Percentiles rank a stretch among this genome's conserved stretches.
These are phyloP conservation scores for Drosophila micromelanica DNA, from an alignment of 1,140 invertebrate species.

Conservation along the genomic window DNA sequence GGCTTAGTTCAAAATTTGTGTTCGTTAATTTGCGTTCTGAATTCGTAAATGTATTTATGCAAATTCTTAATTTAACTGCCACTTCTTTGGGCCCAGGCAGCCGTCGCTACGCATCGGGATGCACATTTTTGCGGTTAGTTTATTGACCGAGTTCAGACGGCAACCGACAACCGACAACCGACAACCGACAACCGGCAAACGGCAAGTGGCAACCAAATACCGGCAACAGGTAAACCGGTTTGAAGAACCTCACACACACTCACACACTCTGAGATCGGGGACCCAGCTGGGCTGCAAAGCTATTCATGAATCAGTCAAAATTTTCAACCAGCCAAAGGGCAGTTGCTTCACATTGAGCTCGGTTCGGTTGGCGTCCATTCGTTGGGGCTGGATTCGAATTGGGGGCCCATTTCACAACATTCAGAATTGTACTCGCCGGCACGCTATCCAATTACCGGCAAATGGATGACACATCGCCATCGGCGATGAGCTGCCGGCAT, in stretches of 20 bases:
- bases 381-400: too few relatives aligned
- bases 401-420: conserved; percentile 61
- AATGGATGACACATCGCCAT: conserved; percentile 64
- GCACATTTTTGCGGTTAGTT: conserved; percentile 71
- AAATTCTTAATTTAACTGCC: conserved; percentile 45
- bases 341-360: neutral
- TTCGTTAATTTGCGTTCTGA: neutral
- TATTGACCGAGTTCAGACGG: conserved; percentile 64
- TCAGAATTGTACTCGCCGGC: conserved; percentile 36
- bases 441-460: conserved; percentile 58
- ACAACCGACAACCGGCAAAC: conserved; percentile 17
- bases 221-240: conserved; percentile 18
- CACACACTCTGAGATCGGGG: neutral
- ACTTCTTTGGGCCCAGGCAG: neutral
- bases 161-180: conserved; percentile 30
- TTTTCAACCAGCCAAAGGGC: conserved; percentile 13
- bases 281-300: conserved; percentile 5
- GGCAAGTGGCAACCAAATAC: neutral
- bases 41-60: neutral
- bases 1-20: neutral
- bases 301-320: conserved; percentile 54
- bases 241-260: neutral
- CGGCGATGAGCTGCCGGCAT: conserved; percentile 44
- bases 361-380: neutral
- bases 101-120: conserved; percentile 21